Evolutionary conservation across 2,888 invertebrate genomes (phyloP).

Genomic region (Archips xylosteana): DNA sequence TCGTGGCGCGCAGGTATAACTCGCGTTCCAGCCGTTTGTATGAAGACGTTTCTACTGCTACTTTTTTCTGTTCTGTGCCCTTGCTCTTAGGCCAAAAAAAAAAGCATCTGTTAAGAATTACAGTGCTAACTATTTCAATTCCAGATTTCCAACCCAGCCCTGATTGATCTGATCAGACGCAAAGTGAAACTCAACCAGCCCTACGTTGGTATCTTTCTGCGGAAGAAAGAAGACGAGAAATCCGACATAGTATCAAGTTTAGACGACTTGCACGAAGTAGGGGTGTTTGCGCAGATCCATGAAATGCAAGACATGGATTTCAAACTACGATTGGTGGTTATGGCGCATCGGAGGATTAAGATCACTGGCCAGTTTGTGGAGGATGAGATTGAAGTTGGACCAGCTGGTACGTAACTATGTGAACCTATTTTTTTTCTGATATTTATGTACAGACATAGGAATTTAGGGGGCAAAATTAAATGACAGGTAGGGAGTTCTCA

Average conservation of each 20-base stretch:
- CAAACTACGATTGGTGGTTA: conserved; percentile 95
- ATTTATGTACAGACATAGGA: no score
- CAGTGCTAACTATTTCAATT: conserved; percentile 48
- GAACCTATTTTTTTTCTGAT: neutral
- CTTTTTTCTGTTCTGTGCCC: no score
- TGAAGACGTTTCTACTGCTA: no score
- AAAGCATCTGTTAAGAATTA: neutral
- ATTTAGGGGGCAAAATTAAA: no score
- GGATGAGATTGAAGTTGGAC: conserved; percentile 87
- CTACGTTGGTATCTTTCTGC: conserved; percentile 98
- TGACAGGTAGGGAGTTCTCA: no score
- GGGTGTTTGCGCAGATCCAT: conserved; percentile 99
- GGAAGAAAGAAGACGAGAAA: conserved; percentile 95
- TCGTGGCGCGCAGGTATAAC: no score
- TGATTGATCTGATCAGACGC: conserved; percentile 95
- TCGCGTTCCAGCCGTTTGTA: no score
- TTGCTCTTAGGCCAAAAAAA: no score
- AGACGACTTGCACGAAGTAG: conserved; percentile 95
- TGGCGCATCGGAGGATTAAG: conserved; percentile 96
- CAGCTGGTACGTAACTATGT: conserved; percentile 71
- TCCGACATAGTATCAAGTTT: conserved; percentile 93
- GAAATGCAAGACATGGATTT: conserved; percentile 98
- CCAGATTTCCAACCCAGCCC: conserved; percentile 92
- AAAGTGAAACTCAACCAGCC: conserved; percentile 98
- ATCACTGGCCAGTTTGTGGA: conserved; percentile 93